Evolutionary conservation across 2,113 vertebrate genomes (phyloP), one percentile per base, ranked within the genome.

Genomic region (Anhinga anhinga): DNA sequence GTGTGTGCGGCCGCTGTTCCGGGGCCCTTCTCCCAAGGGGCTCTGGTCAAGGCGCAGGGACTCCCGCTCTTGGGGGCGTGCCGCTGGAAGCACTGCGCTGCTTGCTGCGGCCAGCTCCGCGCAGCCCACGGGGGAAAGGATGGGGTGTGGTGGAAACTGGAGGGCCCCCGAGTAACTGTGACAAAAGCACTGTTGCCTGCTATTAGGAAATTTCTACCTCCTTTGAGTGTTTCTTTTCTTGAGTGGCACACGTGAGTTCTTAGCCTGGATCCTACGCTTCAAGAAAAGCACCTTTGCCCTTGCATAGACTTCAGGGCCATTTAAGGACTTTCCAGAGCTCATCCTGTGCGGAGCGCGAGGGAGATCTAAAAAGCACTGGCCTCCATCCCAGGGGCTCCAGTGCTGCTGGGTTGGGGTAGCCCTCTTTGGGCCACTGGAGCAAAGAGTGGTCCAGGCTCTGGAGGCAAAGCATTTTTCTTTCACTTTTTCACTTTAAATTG

Each of bases 151-250:
- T 16, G 40, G 15, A 38, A 72, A 38, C 10, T 5, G 18, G 15
- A 47, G 30, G 7, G 16, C 10, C 18, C 9, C 7, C 1, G 0
- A 38, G 17, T 26, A n/a, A 30, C 19, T 25, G 18, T 0, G 1
- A 14, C 32, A 32, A 32, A 88, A 73, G 13, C 16, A 16, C 26
- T 0, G 0, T 50, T 42, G 17, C 42, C 19, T 71, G 53, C 15
- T 8, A 0, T 70, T 71, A 15, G 32, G 26, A 58, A 63, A 65
- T 53, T 47, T 21, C 30, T 23, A 13, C 9, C 7, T 38, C 16
- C n/a, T 78, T 55, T 34, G 13, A 56, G 17, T 6, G 55, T n/a
- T 52, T 12, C 13, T 16, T 45, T 40, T 49, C 34, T 47, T 29
- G 26, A 50, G 15, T 27, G 25, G n/a, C 32, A 34, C 2, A 16